These are phyloP conservation scores for Cephus spinipes DNA, from an alignment of 2,888 invertebrate species.

Conservation along the genomic window DNA sequence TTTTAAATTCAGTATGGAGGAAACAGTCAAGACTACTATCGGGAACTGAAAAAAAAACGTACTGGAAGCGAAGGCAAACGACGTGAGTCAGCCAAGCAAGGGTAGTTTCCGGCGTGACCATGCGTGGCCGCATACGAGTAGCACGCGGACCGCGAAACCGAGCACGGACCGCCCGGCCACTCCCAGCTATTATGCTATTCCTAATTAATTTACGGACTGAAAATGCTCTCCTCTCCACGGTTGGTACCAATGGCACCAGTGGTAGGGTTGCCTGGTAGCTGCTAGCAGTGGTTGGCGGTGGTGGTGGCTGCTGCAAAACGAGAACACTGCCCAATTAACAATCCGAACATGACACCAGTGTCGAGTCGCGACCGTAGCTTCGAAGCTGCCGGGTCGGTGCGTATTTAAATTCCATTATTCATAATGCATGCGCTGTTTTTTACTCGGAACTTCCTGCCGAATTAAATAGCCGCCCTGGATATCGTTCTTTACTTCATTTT, in stretches of 20 bases:
- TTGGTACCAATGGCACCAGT: conserved; percentile 4
- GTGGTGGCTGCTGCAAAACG: conserved; percentile 27
- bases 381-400: conserved; percentile 41
- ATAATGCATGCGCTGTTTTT: conserved; percentile 59
- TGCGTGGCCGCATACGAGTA: conserved; percentile 28
- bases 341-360: conserved; percentile 55
- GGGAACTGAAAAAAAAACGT: not conserved
- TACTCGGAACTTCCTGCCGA: conserved; percentile 45
- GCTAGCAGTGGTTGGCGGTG: not conserved
- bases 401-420: conserved; percentile 63
- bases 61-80: not conserved
- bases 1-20: not conserved
- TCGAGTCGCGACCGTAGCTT: conserved; percentile 39
- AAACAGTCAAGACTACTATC: not conserved
- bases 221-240: conserved; percentile 31
- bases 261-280: not conserved
- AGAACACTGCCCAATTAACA: conserved; percentile 56
- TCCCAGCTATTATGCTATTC: conserved; percentile 50
- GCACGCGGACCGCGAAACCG: conserved; percentile 33
- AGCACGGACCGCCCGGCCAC: conserved; percentile 37
- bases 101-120: conserved; percentile 39
- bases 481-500: not conserved
- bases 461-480: conserved; percentile 51
- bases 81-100: not conserved
- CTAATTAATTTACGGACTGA: conserved; percentile 55